Conservation (phyloP, 1,140 invertebrate species). For the Diorhabda sublineata region DNA sequence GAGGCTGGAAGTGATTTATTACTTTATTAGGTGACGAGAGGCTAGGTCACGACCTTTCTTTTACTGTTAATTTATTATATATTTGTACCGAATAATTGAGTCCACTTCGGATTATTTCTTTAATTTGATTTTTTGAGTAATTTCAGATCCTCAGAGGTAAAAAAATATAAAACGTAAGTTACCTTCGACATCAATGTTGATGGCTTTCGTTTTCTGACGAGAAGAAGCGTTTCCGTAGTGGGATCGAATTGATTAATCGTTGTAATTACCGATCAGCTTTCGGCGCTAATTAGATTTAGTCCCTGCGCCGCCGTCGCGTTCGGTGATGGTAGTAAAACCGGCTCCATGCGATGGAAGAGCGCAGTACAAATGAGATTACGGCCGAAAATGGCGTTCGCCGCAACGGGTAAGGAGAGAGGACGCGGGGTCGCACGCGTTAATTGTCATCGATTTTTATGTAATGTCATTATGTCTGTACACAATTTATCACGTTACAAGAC, state of each 20-base stretch:
- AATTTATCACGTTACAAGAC: slow-evolving; percentile 41
- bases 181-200: too few relatives aligned
- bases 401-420: slow-evolving; percentile 22
- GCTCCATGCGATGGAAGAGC: slow-evolving; percentile 18
- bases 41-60: not conserved
- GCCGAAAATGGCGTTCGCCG: slow-evolving; percentile 44
- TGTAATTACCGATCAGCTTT: slow-evolving; percentile 49
- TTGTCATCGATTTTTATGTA: slow-evolving; percentile 47
- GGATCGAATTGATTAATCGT: slow-evolving; percentile 47
- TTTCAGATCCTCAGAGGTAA: too few relatives aligned
- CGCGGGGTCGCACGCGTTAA: slow-evolving; percentile 43
- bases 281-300: slow-evolving; percentile 48
- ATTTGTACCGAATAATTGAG: too few relatives aligned
- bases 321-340: not conserved
- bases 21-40: not conserved
- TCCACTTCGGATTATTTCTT: too few relatives aligned
- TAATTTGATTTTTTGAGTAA: too few relatives aligned
- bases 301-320: slow-evolving; percentile 30
- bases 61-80: too few relatives aligned
- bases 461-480: slow-evolving; percentile 44
- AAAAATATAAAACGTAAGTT: too few relatives aligned
- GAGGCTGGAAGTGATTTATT: not conserved
- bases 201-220: slow-evolving; percentile 25
- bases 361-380: slow-evolving; percentile 45
- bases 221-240: slow-evolving; percentile 40